Base-by-base conservation (phyloP, 2,797 vertebrate species). In the Zenarchopterus dispar region DNA sequence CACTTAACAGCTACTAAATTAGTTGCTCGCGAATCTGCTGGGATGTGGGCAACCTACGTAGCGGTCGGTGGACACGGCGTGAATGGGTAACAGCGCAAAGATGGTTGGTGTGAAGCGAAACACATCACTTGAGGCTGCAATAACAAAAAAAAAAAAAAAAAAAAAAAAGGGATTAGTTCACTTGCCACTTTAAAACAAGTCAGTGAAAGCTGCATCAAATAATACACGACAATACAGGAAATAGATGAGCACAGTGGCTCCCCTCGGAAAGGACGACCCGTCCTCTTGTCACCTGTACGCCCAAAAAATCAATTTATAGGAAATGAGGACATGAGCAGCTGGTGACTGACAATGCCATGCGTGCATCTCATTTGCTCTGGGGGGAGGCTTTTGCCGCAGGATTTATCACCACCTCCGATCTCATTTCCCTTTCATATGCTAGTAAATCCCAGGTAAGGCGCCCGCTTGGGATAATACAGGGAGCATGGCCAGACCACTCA, bases 1-100 rank as follows among this genome's bases (percentile, higher is more conserved):
- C 89, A 92, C 89, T 93, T 92, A 93, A 84, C 82, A 66, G 66
- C 77, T 52, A 58, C 77, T 90, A 89, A 87, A 93, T 93, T 87
- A 90, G 80, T 78, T 84, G 82, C 66, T 77, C 19, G 65, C 18
- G 50, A 89, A 84, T 86, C 75, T 81, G 58, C 75, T 58, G 82
- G 81, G 87, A 87, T 49, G 42, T 13, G 21, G 73, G 75, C 52
- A 75, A 58, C 46, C 23, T 26, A 50, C 13, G 17, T 39, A 52
- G 48, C 65, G 36, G 66, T 57, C 43, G 44, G 53, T 55, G 66
- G 53, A 73, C 43, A 31, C 19, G 1, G 58, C 6, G 18, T 62
- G 68, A 65, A 72, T 17, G 41, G 45, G 51, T 10, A 46, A 61
- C 31, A 8, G 56, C 23, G 67, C 21, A 28, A 58, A 43, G 33